A percentile compares a stretch with the other conserved stretches of the same genome.
phyloP scores from a whole-genome alignment of 2,113 vertebrate genomes.

The Perca fluviatilis region DNA sequence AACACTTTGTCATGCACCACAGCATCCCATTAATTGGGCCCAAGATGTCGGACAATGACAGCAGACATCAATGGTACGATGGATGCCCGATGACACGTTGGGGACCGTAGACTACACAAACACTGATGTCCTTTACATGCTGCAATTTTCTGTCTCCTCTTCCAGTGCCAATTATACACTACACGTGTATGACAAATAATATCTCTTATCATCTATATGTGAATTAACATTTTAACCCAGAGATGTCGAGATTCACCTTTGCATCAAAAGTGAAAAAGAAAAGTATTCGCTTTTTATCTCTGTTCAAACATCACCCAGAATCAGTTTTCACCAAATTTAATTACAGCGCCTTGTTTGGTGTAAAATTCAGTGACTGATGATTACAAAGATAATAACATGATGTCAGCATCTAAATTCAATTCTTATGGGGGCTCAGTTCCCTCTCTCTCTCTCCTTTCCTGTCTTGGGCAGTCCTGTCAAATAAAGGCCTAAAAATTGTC shows the following conservation, averaged over 20 bases:
- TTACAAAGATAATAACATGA: constrained; percentile 63
- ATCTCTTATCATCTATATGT: not conserved
- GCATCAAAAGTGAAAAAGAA: not conserved
- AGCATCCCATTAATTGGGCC: constrained; percentile 70
- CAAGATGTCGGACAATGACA: constrained; percentile 61
- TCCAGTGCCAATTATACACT: not conserved
- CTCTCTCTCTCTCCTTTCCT: too few relatives aligned
- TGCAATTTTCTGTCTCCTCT: constrained; percentile 10
- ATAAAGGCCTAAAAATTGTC: too few relatives aligned
- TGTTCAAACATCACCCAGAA: constrained; percentile 11
- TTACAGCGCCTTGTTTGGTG: constrained; percentile 22
- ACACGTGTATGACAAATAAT: not conserved
- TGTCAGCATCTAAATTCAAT: constrained; percentile 57
- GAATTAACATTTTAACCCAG: not conserved
- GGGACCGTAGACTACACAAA: constrained; percentile 18
- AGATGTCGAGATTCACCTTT: not conserved
- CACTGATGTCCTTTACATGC: constrained; percentile 35
- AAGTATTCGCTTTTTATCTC: constrained; percentile 1
- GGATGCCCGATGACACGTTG: constrained; percentile 42
- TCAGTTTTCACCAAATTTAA: constrained; percentile 26
- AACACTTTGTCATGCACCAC: constrained; percentile 68
- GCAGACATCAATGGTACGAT: constrained; percentile 48
- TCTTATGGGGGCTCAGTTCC: constrained; percentile 1
- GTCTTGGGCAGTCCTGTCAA: too few relatives aligned
- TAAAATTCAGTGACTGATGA: constrained; percentile 38